Conservation (phyloP, 1,140 invertebrate genomes). For the Pseudomyrmex gracilis region DNA sequence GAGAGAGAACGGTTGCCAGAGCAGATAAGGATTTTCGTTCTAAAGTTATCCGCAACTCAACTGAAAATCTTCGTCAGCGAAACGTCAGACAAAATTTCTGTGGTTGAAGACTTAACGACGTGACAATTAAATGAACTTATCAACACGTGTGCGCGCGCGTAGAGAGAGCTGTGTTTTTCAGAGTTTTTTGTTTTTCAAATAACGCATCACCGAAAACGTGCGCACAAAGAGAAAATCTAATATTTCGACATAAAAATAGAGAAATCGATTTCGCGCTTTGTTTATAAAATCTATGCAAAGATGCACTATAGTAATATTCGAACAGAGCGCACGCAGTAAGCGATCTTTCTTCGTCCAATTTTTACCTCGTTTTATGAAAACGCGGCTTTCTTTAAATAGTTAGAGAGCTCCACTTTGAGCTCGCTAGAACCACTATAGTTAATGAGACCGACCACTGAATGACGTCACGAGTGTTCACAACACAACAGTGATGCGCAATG, state of each 20-base stretch:
- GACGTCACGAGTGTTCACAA: slow-evolving; percentile 9
- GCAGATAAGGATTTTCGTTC: slow-evolving; percentile 27
- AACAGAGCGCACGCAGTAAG: background rate
- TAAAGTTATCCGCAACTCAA: slow-evolving; percentile 33
- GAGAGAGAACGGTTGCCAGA: background rate
- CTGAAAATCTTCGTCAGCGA: slow-evolving; percentile 19
- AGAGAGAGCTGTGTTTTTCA: no score
- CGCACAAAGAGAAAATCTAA: background rate
- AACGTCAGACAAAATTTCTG: slow-evolving; percentile 25
- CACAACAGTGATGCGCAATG: background rate
- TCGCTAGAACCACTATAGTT: background rate
- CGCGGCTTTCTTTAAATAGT: slow-evolving; percentile 23
- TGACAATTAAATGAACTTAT: slow-evolving; percentile 15
- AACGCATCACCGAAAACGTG: background rate
- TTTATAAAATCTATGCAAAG: background rate
- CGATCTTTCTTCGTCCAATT: background rate
- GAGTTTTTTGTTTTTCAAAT: background rate
- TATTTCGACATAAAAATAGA: background rate
- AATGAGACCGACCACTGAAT: slow-evolving; percentile 10
- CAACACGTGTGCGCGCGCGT: no score
- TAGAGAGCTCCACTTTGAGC: slow-evolving; percentile 1
- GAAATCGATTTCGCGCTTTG: background rate
- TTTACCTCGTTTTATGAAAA: background rate
- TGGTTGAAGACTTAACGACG: slow-evolving; percentile 27
- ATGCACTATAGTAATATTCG: background rate